These are phyloP conservation scores for Gastracanthus pulcherrimus DNA, from an alignment of 2,888 invertebrate species.

Conservation along the genomic window DNA sequence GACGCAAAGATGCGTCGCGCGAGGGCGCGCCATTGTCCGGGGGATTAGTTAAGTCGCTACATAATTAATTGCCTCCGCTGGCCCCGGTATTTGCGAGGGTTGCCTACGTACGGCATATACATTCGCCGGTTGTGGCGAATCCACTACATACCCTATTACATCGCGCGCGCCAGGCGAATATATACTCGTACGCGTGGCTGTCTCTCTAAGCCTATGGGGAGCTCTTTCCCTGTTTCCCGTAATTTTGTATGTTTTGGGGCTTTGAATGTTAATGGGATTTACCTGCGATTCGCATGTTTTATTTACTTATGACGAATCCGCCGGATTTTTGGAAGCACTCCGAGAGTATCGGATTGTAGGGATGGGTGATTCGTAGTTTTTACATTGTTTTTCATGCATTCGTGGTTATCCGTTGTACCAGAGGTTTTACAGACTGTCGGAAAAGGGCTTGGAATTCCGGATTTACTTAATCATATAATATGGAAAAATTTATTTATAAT, in stretches of 20 bases:
- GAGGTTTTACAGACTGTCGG: background rate
- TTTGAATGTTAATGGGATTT: constrained; percentile 16
- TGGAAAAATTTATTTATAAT: background rate
- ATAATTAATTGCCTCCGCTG: constrained; percentile 68
- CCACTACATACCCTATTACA: background rate
- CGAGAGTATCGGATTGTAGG: too few species aligned
- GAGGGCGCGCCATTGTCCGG: constrained; percentile 63
- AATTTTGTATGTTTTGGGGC: constrained; percentile 6
- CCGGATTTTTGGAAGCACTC: background rate
- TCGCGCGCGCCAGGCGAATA: background rate
- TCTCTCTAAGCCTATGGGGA: background rate
- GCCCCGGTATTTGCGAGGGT: constrained; percentile 15
- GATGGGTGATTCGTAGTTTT: too few species aligned
- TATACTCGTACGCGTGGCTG: background rate
- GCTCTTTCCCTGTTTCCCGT: background rate
- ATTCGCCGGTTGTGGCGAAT: too few species aligned
- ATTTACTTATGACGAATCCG: too few species aligned
- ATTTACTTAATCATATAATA: background rate
- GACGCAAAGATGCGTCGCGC: constrained; percentile 65
- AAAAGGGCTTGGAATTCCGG: background rate
- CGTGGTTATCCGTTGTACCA: background rate
- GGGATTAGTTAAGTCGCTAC: constrained; percentile 68
- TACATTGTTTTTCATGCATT: too few species aligned
- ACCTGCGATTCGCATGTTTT: background rate
- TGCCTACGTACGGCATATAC: too few species aligned